A percentile compares a stretch with the other conserved stretches of the same genome.
These are phyloP conservation scores for Menura novaehollandiae DNA, from an alignment of 2,113 vertebrate species.

Conservation along the genomic window DNA sequence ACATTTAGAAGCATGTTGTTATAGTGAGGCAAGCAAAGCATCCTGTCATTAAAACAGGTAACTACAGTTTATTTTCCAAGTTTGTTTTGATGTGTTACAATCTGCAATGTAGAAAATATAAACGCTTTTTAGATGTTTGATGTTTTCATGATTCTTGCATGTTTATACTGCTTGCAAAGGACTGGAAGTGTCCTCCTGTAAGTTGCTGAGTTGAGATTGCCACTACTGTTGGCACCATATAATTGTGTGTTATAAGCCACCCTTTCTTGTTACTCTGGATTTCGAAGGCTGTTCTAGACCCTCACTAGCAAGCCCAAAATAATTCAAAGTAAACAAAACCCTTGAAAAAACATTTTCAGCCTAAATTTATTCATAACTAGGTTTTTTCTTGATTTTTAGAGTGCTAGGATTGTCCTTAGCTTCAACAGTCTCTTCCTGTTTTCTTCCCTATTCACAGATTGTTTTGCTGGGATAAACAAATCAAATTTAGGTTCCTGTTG, in stretches of 20 bases:
- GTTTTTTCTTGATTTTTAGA: not conserved
- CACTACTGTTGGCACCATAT: not conserved
- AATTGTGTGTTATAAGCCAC: not conserved
- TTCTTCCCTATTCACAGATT: not conserved
- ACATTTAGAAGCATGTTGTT: not conserved
- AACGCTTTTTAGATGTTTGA: not conserved
- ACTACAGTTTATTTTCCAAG: not conserved
- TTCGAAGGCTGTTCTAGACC: not conserved
- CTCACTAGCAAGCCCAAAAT: not conserved
- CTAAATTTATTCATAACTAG: not conserved
- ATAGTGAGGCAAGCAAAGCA: slow-evolving; percentile 1
- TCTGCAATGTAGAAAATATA: not conserved
- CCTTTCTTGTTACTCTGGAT: not conserved
- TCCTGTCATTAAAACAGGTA: not conserved
- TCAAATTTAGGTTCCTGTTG: not conserved
- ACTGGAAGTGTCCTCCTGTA: not conserved
- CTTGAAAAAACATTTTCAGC: not conserved
- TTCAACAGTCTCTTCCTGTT: not conserved
- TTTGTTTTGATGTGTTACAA: not conserved
- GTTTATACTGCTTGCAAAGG: not conserved
- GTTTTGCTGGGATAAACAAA: not conserved
- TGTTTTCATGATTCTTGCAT: not conserved
- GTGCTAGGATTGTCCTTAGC: not conserved
- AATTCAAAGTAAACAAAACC: not conserved
- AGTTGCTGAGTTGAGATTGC: not conserved